Percentiles rank a stretch among this genome's conserved stretches.
Conservation (phyloP, 2,113 vertebrate genomes). For the Ornithorhynchus anatinus region DNA sequence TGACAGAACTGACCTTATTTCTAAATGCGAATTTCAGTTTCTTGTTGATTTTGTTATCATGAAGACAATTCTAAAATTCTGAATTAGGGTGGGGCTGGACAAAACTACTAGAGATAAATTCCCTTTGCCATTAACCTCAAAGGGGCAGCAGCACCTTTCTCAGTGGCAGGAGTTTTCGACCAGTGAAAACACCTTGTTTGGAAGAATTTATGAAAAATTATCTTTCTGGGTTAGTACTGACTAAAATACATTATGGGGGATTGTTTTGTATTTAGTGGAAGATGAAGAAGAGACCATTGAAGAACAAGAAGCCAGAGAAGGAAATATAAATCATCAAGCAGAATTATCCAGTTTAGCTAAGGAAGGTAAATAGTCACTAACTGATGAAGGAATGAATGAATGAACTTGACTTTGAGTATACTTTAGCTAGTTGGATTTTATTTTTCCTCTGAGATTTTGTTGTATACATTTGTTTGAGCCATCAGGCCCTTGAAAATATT, state of each 20-base stretch:
- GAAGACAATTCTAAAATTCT: too few relatives aligned
- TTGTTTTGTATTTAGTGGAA: conserved; percentile 63
- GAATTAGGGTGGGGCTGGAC: too few relatives aligned
- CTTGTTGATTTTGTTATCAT: too few relatives aligned
- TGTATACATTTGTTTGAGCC: neutral
- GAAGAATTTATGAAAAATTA: neutral
- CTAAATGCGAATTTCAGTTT: too few relatives aligned
- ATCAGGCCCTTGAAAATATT: neutral
- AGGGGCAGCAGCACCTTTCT: too few relatives aligned
- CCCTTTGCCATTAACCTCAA: too few relatives aligned
- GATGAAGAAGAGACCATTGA: conserved; percentile 91
- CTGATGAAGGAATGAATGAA: too few relatives aligned
- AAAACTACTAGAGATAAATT: too few relatives aligned
- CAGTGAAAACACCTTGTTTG: neutral
- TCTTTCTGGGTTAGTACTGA: neutral
- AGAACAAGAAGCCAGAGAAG: conserved; percentile 86
- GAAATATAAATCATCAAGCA: conserved; percentile 79
- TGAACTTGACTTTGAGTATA: too few relatives aligned
- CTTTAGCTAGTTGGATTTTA: neutral
- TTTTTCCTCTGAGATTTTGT: neutral
- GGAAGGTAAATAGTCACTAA: conserved; percentile 59
- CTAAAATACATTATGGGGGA: neutral
- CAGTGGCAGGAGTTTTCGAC: neutral
- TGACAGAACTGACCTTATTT: too few relatives aligned
- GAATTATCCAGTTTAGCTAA: conserved; percentile 78